These are phyloP conservation scores for Pachyseris speciosa DNA, from an alignment of 64 coral and sea anemone species.

Conservation along the genomic window DNA sequence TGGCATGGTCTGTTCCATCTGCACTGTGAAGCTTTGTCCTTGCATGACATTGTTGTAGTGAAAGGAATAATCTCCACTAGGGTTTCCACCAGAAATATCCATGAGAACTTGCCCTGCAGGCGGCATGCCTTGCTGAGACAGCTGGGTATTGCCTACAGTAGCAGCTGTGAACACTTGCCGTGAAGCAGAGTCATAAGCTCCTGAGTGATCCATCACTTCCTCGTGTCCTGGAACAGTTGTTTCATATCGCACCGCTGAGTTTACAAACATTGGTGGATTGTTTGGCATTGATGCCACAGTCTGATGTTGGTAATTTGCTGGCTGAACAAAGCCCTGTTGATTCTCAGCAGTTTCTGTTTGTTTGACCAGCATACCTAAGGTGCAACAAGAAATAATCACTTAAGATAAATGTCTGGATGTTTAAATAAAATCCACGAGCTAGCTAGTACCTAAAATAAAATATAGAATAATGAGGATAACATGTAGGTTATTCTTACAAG, in stretches of 20 bases:
- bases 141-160: background rate
- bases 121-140: background rate
- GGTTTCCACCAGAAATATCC: slow-evolving; percentile 28
- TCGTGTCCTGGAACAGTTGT: slow-evolving; percentile 14
- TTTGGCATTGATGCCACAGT: background rate
- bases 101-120: slow-evolving; percentile 22
- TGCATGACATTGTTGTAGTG: slow-evolving; percentile 9
- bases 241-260: background rate
- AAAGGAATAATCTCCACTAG: background rate
- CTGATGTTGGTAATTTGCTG: background rate
- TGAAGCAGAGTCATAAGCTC: background rate
- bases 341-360: slow-evolving; percentile 1
- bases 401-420: no score
- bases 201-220: slow-evolving; percentile 39
- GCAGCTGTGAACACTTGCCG: background rate
- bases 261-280: background rate
- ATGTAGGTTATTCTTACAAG: no score
- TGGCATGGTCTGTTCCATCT: slow-evolving; percentile 26
- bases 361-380: slow-evolving; percentile 10
- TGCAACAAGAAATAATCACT: background rate
- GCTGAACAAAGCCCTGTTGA: slow-evolving; percentile 19
- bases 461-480: no score
- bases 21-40: slow-evolving; percentile 9
- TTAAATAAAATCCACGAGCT: no score
- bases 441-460: no score